These are phyloP conservation scores for Gavialis gangeticus DNA, from an alignment of 2,113 vertebrate species.

Conservation along the genomic window DNA sequence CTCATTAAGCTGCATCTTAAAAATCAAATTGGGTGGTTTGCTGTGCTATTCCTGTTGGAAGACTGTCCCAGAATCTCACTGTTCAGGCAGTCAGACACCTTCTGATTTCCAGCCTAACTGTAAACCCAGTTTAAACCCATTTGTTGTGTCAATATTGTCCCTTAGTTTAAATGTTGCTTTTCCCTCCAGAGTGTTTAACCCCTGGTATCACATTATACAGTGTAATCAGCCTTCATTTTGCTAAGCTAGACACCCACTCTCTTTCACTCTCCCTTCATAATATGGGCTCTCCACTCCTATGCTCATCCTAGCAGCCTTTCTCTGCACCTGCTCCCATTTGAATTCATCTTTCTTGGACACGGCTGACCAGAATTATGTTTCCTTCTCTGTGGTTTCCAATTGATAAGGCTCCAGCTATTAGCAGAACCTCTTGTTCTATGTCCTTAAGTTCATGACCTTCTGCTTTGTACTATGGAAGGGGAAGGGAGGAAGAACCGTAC, in stretches of 20 bases:
- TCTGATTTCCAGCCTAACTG: neutral
- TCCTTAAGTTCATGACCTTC: conserved; percentile 15
- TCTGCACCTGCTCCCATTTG: neutral
- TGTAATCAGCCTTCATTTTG: neutral
- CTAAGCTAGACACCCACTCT: neutral
- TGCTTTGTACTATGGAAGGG: neutral
- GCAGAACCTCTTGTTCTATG: neutral
- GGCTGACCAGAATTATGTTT: neutral
- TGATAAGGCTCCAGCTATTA: neutral
- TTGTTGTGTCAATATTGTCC: neutral
- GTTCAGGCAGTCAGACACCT: neutral
- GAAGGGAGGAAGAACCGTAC: neutral
- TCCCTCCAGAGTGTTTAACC: fast-evolving
- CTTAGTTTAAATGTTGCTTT: neutral
- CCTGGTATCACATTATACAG: fast-evolving
- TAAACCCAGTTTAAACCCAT: neutral
- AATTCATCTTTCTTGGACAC: neutral
- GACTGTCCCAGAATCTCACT: no score
- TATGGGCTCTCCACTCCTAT: neutral
- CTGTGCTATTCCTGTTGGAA: no score
- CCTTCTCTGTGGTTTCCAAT: neutral
- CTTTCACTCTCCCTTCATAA: neutral
- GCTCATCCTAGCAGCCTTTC: neutral
- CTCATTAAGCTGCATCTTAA: no score
- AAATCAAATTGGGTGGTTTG: no score